Evolutionary conservation across 2,797 vertebrate species (phyloP).

Genomic region (Acanthiza pusilla): DNA sequence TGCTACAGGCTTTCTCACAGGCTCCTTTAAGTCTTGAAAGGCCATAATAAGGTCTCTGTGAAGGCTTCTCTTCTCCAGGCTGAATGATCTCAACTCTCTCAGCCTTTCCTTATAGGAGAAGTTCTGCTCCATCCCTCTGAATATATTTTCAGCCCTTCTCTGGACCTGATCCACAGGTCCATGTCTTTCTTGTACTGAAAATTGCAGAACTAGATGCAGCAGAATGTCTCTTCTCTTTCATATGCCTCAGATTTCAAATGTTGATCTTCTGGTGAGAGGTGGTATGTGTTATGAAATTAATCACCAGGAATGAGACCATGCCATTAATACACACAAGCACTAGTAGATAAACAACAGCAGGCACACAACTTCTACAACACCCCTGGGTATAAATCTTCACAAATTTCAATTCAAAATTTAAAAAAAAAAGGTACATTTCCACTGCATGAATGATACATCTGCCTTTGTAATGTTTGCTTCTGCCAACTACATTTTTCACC

Average conservation of each 20-base stretch:
- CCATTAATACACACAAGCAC: not conserved
- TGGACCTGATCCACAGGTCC: not conserved
- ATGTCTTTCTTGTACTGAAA: not conserved
- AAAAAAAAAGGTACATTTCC: not conserved
- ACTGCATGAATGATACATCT: not conserved
- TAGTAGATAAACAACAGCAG: not conserved
- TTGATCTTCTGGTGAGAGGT: not conserved
- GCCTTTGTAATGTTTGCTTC: not conserved
- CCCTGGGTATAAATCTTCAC: not conserved
- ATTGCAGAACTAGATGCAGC: not conserved
- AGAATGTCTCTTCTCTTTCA: not conserved
- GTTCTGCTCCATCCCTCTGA: not conserved
- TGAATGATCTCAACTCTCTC: not conserved
- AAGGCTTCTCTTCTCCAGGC: not conserved
- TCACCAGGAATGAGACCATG: not conserved
- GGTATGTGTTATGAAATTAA: not conserved
- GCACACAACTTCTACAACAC: not conserved
- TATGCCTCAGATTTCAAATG: not conserved
- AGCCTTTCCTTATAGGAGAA: not conserved
- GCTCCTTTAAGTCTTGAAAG: not conserved
- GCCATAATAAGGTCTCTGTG: fast-evolving
- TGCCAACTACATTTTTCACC: not conserved
- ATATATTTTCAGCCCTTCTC: not conserved
- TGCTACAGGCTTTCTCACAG: not conserved
- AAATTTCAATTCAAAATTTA: not conserved